Base-by-base conservation (phyloP, 2,888 invertebrate species). In the Hydroisotoma schaefferi region DNA sequence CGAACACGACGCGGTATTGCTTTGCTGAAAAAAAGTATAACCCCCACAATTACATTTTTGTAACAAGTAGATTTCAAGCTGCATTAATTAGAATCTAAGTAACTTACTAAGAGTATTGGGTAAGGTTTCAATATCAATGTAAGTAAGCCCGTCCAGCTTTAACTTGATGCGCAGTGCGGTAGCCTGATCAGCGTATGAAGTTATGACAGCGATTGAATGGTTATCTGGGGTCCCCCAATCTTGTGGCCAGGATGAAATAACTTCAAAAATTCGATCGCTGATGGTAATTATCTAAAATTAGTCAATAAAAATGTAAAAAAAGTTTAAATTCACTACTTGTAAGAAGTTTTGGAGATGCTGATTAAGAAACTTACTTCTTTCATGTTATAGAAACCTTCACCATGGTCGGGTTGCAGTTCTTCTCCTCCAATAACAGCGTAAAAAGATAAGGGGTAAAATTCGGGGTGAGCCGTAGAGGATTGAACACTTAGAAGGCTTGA, bases 181-280 rank as follows among this genome's bases (percentile, higher is more conserved):
- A 2, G 79, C 83, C 79, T 91, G 90, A 77, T 90, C 90, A 0
- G 87, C 83, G 76, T 90, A 90, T 0, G 89, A 88, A 0, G 88
- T 86, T 76, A 90, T 84, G 18, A 91, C 87, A 1, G 89, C 89
- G 63, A 91, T 87, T 61, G 86, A 85, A 52, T 85, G 82, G 5
- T 57, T 65, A 8, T 63, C 57, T 8, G 55, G 57, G 23, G 58
- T 33, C 52, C 90, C 90, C 85, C 87, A 87, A 1, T 84, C 80
- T 1, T 79, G 76, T 0, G 90, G 90, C 90, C 90, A 90, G 38
- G 81, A 81, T 55, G 83, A 82, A 58, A 84, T 82, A 63, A 90
- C 76, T 71, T 87, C 86, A 6, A 81, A 80, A 0, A 89, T 87
- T 15, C 87, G 79, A 70, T 87, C 87, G 0, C 87, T 87, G 0